A percentile compares a stretch with the other conserved stretches of the same genome.
Conservation (phyloP, 2,888 invertebrate species). For the Saturnia japonica region DNA sequence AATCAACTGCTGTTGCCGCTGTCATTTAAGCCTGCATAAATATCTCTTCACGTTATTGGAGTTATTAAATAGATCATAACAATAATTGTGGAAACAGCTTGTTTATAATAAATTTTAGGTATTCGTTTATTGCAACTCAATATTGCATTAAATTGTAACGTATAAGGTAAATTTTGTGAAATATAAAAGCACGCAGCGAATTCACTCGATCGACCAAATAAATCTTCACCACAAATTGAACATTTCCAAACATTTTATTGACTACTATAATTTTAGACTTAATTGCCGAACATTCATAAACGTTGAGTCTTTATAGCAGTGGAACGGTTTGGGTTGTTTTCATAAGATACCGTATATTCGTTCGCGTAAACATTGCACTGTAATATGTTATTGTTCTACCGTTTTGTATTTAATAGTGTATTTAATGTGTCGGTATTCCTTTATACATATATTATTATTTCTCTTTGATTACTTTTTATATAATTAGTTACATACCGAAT, state of each 20-base stretch:
- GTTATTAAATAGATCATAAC: too few species aligned
- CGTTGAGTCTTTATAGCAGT: slow-evolving; percentile 21
- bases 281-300: slow-evolving; percentile 11
- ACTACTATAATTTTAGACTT: slow-evolving; percentile 12
- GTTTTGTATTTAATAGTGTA: slow-evolving; percentile 3
- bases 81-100: too few species aligned
- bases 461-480: neutral
- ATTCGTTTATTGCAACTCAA: neutral
- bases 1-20: too few species aligned
- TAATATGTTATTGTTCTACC: slow-evolving; percentile 9
- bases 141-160: neutral
- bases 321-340: slow-evolving; percentile 32
- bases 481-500: neutral
- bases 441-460: neutral
- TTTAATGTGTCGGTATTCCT: neutral
- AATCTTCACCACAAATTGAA: slow-evolving; percentile 15
- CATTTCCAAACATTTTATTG: slow-evolving; percentile 14
- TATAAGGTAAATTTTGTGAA: neutral
- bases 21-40: too few species aligned
- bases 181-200: neutral
- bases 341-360: slow-evolving; percentile 31
- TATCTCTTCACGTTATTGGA: too few species aligned
- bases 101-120: neutral
- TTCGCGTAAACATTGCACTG: slow-evolving; percentile 30
- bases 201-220: slow-evolving; percentile 3